Base-by-base conservation (phyloP, 1,140 invertebrate species). In the Drosophila prosaltans region DNA sequence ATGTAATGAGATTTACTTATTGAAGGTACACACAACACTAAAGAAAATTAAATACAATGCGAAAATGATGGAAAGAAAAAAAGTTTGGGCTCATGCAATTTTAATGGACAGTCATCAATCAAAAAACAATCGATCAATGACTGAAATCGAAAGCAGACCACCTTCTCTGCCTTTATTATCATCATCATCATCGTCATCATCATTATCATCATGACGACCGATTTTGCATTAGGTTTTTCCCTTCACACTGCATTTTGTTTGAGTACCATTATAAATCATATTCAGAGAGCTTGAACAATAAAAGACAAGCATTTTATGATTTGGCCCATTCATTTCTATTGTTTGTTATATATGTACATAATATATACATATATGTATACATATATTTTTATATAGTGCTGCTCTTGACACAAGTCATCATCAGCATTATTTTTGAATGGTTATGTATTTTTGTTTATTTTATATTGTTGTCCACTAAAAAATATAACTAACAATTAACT, bases 401-500 rank as follows among this genome's bases (percentile, higher is more conserved):
- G 45, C 45, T 51, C 45, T 51, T 51, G 45, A 51, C 45, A 51
- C 45, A 51, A 51, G 45, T 51, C 45, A 40, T 11, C 10, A 40
- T 40, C 10, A 51, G 8, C 45, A 43, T 43, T 4, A 43, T 16
- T n/a, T 26, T 26, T 51, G 45, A 51, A 51, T 51, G 45, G 45
- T 51, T 26, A 51, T 51, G 3, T 26, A 51, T 51, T 51, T 51
- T 24, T 26, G 45, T 51, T 48, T 51, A 51, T 51, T 51, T 51
- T 26, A 26, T 48, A 21, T 51, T 21, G 8, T 48, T 16, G 7
- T 48, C 21, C 45, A 8, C 43, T 21, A 48, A 30, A 57, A 57
- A 57, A 57, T 16, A 57, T 32, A 55, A n/a, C 3, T 59, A 68
- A 69, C 72, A 75, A 76, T 75, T 75, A 75, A 69, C 74, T 65